Percentiles rank a stretch among this genome's conserved stretches.
phyloP scores from a whole-genome alignment of 2,797 vertebrate species.

The Galaxias olidus region DNA sequence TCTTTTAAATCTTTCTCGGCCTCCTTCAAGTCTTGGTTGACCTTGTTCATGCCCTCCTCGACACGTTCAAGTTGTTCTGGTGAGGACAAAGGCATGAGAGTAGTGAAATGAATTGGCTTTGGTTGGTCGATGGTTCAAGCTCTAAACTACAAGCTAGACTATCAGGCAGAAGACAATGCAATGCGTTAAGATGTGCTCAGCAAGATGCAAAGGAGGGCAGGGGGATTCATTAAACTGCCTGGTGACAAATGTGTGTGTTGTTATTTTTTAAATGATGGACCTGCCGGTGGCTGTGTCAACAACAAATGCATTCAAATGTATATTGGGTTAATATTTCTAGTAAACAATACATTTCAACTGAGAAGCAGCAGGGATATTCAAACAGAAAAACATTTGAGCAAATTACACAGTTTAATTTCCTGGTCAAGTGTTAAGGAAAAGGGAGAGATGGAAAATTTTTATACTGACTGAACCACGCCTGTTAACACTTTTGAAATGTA shows the following conservation, averaged over 20 bases:
- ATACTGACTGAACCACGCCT: too few species aligned
- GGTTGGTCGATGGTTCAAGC: constrained; percentile 12
- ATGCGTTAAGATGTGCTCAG: constrained; percentile 26
- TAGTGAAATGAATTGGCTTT: constrained; percentile 86
- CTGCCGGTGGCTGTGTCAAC: too few species aligned
- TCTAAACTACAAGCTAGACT: constrained; percentile 6
- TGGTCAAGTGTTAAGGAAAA: too few species aligned
- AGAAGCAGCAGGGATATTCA: too few species aligned
- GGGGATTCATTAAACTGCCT: constrained; percentile 29
- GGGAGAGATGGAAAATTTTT: too few species aligned
- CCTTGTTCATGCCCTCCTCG: constrained; percentile 99
- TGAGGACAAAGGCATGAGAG: constrained; percentile 99
- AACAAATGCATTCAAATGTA: too few species aligned
- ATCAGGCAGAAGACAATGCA: constrained; percentile 45
- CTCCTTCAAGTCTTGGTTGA: constrained; percentile 99
- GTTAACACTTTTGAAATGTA: too few species aligned
- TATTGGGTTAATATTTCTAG: too few species aligned
- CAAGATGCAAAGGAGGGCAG: constrained; percentile 53
- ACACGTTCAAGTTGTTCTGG: constrained; percentile 99
- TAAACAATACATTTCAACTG: too few species aligned
- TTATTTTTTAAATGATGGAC: too few species aligned
- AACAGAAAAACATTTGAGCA: too few species aligned
- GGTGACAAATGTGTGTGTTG: background rate
- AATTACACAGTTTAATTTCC: too few species aligned
- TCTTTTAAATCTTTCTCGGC: constrained; percentile 99